Evolutionary conservation across 2,113 vertebrate genomes (phyloP).

Genomic region (Ibidorhyncha struthersii): DNA sequence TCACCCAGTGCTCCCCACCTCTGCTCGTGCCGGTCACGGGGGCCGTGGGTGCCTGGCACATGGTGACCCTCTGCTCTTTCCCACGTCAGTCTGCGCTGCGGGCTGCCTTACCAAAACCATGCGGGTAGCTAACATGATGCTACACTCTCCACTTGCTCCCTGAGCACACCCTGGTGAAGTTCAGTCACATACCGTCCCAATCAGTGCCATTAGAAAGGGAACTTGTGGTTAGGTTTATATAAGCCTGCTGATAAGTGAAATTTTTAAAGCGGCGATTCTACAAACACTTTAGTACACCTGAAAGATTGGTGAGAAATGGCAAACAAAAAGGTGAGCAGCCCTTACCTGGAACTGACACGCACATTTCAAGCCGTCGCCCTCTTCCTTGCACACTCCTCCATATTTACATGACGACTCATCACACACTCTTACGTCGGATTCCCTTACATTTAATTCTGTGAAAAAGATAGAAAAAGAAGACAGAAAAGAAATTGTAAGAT

Average conservation of each 20-base stretch:
- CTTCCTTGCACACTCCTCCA: slow-evolving; percentile 90
- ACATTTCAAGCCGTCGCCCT: slow-evolving; percentile 89
- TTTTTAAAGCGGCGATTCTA: not conserved
- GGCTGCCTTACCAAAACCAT: not conserved
- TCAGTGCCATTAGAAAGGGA: not conserved
- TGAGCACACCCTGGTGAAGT: not conserved
- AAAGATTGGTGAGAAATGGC: not conserved
- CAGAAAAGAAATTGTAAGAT: not conserved
- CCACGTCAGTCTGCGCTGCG: accelerated
- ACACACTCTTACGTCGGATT: slow-evolving; percentile 86
- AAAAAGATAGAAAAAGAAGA: not conserved
- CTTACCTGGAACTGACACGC: slow-evolving; percentile 95
- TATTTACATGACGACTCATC: slow-evolving; percentile 91
- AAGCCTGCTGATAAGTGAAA: not conserved
- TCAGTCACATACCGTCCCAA: not conserved
- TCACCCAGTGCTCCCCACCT: not conserved
- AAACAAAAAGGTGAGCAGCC: slow-evolving; percentile 5
- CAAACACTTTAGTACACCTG: not conserved
- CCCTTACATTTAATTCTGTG: slow-evolving; percentile 87
- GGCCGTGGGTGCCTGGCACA: accelerated
- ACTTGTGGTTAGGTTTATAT: not conserved
- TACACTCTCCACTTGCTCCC: not conserved
- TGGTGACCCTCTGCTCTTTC: not conserved
- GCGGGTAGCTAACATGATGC: accelerated
- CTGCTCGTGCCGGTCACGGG: accelerated